phyloP scores from a whole-genome alignment of 2,113 vertebrate genomes.

The Cinclus cinclus region DNA sequence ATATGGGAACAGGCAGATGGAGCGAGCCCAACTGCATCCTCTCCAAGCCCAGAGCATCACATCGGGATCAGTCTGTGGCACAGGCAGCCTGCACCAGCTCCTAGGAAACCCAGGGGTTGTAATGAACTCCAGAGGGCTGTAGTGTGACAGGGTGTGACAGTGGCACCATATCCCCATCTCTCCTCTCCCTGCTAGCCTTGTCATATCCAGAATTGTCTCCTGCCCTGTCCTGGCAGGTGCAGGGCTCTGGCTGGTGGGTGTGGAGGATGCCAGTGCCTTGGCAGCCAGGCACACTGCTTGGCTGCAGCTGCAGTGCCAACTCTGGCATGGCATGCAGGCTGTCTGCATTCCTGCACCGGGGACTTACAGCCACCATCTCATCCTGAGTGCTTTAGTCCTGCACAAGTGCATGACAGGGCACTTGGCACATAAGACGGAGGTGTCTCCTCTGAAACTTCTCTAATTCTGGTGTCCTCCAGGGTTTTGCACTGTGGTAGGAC shows the following conservation, averaged over 20 bases:
- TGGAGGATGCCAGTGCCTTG: neutral
- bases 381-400: neutral
- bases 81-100: neutral
- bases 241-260: accelerated
- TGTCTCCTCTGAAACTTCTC: neutral
- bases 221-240: neutral
- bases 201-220: neutral
- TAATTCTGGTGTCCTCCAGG: accelerated
- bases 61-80: neutral
- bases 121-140: neutral
- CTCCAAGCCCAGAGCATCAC: neutral
- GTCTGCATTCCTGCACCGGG: accelerated
- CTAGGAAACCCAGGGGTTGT: neutral
- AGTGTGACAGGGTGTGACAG: neutral
- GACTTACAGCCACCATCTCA: accelerated
- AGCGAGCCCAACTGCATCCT: accelerated
- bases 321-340: too few species aligned
- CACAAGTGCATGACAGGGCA: accelerated
- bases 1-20: neutral
- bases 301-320: neutral
- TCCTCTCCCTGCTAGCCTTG: neutral
- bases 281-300: neutral
- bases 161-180: neutral
- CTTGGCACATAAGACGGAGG: neutral
- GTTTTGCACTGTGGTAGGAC: neutral